These are phyloP conservation scores for Bugulina stolonifera DNA, from an alignment of 2,888 invertebrate genomes.

Conservation along the genomic window DNA sequence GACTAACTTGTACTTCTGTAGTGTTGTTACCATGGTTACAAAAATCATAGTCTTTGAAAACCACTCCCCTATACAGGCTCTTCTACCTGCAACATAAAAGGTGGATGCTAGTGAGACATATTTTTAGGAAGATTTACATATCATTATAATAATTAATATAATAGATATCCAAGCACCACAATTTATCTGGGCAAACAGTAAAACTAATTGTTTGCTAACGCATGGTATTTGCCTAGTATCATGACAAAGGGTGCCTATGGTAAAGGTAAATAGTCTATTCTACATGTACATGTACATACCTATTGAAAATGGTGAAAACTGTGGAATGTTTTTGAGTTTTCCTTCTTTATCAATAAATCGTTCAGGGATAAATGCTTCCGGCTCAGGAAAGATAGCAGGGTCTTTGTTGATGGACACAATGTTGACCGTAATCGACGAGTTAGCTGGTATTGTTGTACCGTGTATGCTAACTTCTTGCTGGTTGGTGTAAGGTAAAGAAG, in stretches of 20 bases:
- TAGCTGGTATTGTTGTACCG: neutral
- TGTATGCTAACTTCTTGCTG: neutral
- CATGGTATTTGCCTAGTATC: no score
- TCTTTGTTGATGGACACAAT: constrained; percentile 17
- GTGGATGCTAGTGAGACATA: no score
- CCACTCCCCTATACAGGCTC: constrained; percentile 12
- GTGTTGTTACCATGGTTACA: neutral
- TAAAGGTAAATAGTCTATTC: no score
- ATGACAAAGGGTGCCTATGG: no score
- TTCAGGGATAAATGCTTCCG: neutral
- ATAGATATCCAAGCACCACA: no score
- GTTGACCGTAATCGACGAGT: constrained; percentile 7
- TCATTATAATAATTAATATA: no score
- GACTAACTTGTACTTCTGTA: constrained; percentile 1
- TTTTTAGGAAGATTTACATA: no score
- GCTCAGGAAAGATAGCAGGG: constrained; percentile 2
- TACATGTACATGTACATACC: no score
- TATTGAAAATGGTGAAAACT: constrained; percentile 16
- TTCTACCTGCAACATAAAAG: constrained; percentile 2
- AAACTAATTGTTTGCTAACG: no score
- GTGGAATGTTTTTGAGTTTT: neutral
- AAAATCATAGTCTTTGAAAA: constrained; percentile 9
- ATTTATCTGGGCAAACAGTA: no score
- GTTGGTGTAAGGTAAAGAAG: constrained; percentile 10
- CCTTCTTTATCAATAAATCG: constrained; percentile 23